Conservation (phyloP, 2,888 invertebrate genomes). For the Acronicta psi region DNA sequence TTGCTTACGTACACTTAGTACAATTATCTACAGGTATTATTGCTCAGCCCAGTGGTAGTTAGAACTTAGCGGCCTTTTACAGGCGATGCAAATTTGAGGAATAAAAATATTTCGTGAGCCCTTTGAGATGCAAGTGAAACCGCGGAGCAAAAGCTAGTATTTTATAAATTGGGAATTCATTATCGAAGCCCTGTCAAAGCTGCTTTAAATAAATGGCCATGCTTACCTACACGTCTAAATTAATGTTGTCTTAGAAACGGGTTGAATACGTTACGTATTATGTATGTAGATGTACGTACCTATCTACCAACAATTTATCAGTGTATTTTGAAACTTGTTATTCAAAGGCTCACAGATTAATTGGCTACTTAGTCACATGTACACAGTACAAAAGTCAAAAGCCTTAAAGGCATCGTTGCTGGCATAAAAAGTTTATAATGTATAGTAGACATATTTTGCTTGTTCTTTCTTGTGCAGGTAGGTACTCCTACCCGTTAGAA, state of each 20-base stretch:
- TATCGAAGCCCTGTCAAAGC: slow-evolving; percentile 30
- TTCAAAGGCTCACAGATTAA: slow-evolving; percentile 50
- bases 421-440: slow-evolving; percentile 9
- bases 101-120: too few species aligned
- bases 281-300: slow-evolving; percentile 8
- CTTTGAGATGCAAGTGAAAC: too few species aligned
- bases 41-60: too few species aligned
- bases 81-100: too few species aligned
- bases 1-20: too few species aligned
- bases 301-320: slow-evolving; percentile 46
- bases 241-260: slow-evolving; percentile 42
- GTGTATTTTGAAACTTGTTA: slow-evolving; percentile 58
- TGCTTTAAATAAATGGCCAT: slow-evolving; percentile 35
- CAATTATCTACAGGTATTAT: too few species aligned
- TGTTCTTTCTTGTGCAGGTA: slow-evolving; percentile 4
- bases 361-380: slow-evolving; percentile 54
- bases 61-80: too few species aligned
- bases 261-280: slow-evolving; percentile 42
- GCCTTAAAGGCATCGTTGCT: slow-evolving; percentile 20
- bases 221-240: slow-evolving; percentile 41
- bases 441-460: slow-evolving; percentile 5
- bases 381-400: slow-evolving; percentile 30
- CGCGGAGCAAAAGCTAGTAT: background rate
- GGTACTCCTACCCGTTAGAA: background rate
- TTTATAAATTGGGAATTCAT: slow-evolving; percentile 16